Conservation (phyloP, 2,888 invertebrate genomes). For the Matsumyia berberina region DNA sequence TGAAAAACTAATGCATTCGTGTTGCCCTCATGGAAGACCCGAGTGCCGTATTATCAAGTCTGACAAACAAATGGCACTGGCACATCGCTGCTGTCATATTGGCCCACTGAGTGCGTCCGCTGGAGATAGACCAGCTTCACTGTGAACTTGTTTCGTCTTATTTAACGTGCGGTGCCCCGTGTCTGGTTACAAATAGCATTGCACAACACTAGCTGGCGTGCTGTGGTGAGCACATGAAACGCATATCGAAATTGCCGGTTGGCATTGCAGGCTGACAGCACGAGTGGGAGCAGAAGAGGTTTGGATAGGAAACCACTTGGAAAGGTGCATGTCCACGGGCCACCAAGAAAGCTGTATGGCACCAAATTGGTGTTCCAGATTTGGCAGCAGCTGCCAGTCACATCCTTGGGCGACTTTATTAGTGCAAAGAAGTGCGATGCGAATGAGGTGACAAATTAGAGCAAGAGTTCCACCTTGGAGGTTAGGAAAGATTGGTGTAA, state of each 20-base stretch:
- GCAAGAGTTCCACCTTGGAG: not conserved
- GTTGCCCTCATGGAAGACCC: slow-evolving; percentile 13
- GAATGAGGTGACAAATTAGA: slow-evolving; percentile 27
- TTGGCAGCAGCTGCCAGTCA: slow-evolving; percentile 11
- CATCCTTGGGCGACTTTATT: slow-evolving; percentile 20
- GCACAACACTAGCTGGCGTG: not conserved
- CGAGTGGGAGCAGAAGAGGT: slow-evolving; percentile 14
- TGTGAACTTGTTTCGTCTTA: slow-evolving; percentile 26
- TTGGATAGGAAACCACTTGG: slow-evolving; percentile 3
- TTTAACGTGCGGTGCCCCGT: slow-evolving; percentile 8
- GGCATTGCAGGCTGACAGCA: slow-evolving; percentile 3
- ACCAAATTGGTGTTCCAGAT: slow-evolving; percentile 1
- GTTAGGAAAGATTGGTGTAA: not conserved
- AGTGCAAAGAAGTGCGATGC: not conserved
- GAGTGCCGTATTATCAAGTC: not conserved
- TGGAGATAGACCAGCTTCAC: slow-evolving; percentile 21
- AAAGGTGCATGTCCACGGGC: slow-evolving; percentile 27
- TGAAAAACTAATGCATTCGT: slow-evolving; percentile 46
- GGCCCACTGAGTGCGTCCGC: slow-evolving; percentile 12
- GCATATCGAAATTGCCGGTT: not conserved
- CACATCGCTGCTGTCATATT: slow-evolving; percentile 39
- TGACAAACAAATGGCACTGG: slow-evolving; percentile 13
- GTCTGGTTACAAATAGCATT: slow-evolving; percentile 1
- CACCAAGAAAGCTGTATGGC: not conserved
- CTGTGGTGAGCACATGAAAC: not conserved